phyloP scores from a whole-genome alignment of 2,888 invertebrate species.

The Mayetiola destructor region DNA sequence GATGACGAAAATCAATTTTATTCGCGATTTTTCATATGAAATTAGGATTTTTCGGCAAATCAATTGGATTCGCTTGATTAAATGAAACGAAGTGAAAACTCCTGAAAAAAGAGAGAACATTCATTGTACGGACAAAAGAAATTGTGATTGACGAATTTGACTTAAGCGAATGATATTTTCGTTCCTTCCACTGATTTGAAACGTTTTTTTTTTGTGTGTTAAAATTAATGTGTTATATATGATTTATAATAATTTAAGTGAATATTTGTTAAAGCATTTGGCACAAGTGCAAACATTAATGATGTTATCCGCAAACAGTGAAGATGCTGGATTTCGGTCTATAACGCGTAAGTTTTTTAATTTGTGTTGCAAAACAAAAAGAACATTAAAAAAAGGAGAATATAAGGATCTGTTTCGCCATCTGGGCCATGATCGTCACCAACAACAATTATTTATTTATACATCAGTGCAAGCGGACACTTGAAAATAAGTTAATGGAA shows the following conservation, averaged over 20 bases:
- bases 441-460: no score
- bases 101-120: no score
- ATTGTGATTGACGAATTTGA: neutral
- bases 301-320: constrained; percentile 33
- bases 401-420: no score
- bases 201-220: neutral
- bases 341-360: constrained; percentile 34
- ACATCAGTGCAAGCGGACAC: neutral
- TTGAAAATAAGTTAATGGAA: neutral
- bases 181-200: no score
- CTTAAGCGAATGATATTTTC: neutral
- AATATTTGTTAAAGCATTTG: constrained; percentile 6
- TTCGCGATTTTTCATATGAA: no score
- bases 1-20: no score
- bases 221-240: constrained; percentile 4
- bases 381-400: neutral
- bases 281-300: constrained; percentile 16
- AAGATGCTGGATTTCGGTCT: constrained; percentile 37
- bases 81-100: no score
- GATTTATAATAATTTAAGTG: constrained; percentile 11
- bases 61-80: no score
- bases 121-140: neutral
- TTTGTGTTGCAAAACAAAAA: neutral
- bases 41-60: no score
- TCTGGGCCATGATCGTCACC: no score